These are phyloP conservation scores for Chlamydotis undulata DNA, from an alignment of 2,113 vertebrate species.

Conservation along the genomic window DNA sequence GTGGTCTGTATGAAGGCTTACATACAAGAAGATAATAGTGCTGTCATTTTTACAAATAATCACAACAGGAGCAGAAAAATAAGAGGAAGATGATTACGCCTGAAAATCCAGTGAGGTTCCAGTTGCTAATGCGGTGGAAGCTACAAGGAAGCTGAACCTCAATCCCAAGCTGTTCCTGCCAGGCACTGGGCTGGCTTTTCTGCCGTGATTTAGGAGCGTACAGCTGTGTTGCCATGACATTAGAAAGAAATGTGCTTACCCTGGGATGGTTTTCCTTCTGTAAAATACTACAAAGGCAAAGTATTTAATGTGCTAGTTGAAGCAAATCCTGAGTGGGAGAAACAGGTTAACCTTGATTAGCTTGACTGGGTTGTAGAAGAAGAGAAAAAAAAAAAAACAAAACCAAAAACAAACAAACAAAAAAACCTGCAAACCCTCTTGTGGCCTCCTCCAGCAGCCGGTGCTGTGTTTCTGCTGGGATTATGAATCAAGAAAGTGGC, in stretches of 20 bases:
- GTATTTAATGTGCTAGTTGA: neutral
- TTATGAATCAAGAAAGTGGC: neutral
- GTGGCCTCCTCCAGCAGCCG: neutral
- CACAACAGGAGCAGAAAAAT: conserved; percentile 32
- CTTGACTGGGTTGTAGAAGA: neutral
- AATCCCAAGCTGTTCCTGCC: neutral
- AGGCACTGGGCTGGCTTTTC: neutral
- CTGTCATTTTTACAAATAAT: conserved; percentile 59
- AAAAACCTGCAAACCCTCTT: neutral
- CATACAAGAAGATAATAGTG: conserved; percentile 36
- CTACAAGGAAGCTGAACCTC: neutral
- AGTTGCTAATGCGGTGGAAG: neutral
- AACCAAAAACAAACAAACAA: no score
- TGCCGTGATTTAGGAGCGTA: neutral
- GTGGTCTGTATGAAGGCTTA: conserved; percentile 21
- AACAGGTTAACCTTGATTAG: neutral
- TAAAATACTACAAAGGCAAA: neutral
- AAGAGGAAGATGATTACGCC: neutral
- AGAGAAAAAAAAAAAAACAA: neutral
- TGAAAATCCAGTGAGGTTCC: conserved; percentile 14
- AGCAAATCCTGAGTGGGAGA: neutral
- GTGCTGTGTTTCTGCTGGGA: neutral
- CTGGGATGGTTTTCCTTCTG: neutral
- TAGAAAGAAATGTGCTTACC: neutral
- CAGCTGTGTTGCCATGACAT: neutral